Evolutionary conservation across 2,113 vertebrate genomes (phyloP).

Genomic region (Chaetorhynchus papuensis): DNA sequence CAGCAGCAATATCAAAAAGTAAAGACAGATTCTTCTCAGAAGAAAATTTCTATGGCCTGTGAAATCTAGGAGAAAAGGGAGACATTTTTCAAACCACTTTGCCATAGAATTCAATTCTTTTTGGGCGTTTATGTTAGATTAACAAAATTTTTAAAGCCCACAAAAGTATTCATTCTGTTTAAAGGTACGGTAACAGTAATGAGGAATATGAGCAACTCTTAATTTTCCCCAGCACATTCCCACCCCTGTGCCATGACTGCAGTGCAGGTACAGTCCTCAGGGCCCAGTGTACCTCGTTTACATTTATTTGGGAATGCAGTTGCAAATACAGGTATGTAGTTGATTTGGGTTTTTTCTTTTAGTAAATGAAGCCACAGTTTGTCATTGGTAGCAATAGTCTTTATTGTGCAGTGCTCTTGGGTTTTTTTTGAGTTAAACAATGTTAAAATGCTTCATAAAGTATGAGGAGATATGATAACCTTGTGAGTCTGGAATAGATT

Average conservation of each 20-base stretch:
- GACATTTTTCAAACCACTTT: not conserved
- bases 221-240: not conserved
- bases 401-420: not conserved
- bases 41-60: slow-evolving; percentile 98
- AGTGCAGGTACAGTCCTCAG: too few species aligned
- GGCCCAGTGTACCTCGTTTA: not conserved
- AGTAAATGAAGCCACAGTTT: not conserved
- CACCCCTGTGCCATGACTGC: not conserved
- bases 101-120: not conserved
- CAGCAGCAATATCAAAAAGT: slow-evolving; percentile 81
- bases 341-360: not conserved
- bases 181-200: not conserved
- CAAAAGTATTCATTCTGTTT: not conserved
- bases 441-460: not conserved
- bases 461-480: not conserved
- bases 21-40: slow-evolving; percentile 94
- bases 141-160: not conserved
- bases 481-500: not conserved
- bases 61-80: slow-evolving; percentile 80
- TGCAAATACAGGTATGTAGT: not conserved
- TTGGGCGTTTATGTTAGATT: not conserved
- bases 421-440: not conserved
- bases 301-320: not conserved
- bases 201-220: not conserved
- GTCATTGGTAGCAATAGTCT: not conserved